Base-by-base conservation (phyloP, 2,113 vertebrate species). In the Tachysurus vachellii region DNA sequence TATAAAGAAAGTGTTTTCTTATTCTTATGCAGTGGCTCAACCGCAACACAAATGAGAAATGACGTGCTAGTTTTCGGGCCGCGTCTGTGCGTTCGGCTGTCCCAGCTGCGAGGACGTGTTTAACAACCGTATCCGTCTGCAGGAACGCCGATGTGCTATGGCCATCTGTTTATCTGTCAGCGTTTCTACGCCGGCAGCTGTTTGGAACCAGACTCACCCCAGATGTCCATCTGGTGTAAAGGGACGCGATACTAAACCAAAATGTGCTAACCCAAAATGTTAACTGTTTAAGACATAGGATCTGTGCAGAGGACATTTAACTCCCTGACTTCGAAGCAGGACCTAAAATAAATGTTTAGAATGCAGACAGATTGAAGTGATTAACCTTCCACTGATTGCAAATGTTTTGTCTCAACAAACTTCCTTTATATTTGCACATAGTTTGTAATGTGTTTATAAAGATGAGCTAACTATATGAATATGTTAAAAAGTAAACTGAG, bases 131-230 rank as follows among this genome's bases (percentile, higher is more conserved):
- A 50, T 71, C 77, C 53, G 14, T 80, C 66, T 71, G 76, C 77
- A 47, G 64, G 77, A 86, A 86, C 31, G 53, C 57, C 44, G 36
- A 71, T 86, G 85, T 36, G 59, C 66, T 70, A 64, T 26, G 19
- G 62, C 85, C 85, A 86, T 86, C 85, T 86, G 85, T 81, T 86
- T 70, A 81, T 80, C 77, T 81, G 85, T 86, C 85, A 86, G 85
- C 62, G 62, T 75, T 86, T 71, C 62, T 71, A 31, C 17, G 62
- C 76, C 53, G 57, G 62, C 85, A 81, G 85, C 76, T 86, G 85
- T 57, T 47, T 81, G 77, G 76, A 68, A 56, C 53, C 47, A 70
- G 77, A 80, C 57, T 80, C 61, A 42, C 62, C 79, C 85, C 85
- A 86, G 85, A 77, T 81, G 85, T 86, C 77, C 79, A 66, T 64